phyloP scores from a whole-genome alignment of 2,888 invertebrate species.

The Scaptodrosophila latifasciaeformis region DNA sequence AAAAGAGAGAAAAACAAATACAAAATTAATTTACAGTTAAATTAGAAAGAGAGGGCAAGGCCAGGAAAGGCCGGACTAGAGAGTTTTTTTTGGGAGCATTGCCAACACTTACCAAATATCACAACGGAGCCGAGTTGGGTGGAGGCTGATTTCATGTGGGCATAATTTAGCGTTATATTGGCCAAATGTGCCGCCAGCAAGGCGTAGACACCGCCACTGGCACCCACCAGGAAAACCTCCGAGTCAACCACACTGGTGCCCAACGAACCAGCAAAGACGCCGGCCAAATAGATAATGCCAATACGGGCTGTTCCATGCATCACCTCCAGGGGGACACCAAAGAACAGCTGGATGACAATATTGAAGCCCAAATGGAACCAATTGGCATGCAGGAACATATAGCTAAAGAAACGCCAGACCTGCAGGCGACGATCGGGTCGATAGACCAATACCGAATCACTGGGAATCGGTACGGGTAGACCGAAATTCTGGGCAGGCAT shows the following conservation, averaged over 20 bases:
- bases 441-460: constrained; percentile 95
- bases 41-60: neutral
- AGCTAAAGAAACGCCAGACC: constrained; percentile 95
- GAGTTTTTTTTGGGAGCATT: neutral
- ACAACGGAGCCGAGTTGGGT: constrained; percentile 92
- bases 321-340: constrained; percentile 96
- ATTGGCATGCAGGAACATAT: constrained; percentile 96
- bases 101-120: constrained; percentile 86
- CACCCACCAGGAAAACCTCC: constrained; percentile 95
- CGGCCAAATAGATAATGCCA: constrained; percentile 92
- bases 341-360: constrained; percentile 92
- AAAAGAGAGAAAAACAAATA: neutral
- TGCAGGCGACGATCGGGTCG: constrained; percentile 92
- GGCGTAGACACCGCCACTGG: constrained; percentile 98
- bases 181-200: constrained; percentile 96
- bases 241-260: constrained; percentile 94
- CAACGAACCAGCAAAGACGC: constrained; percentile 90
- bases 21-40: constrained; percentile 3
- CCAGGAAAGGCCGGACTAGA: constrained; percentile 7
- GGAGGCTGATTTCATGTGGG: constrained; percentile 96
- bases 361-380: constrained; percentile 97
- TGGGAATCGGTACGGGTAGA: constrained; percentile 93
- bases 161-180: constrained; percentile 95
- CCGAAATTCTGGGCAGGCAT: constrained; percentile 79
- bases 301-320: constrained; percentile 94